These are phyloP conservation scores for Intellagama lesueurii DNA, from an alignment of 2,797 vertebrate species.

Conservation along the genomic window DNA sequence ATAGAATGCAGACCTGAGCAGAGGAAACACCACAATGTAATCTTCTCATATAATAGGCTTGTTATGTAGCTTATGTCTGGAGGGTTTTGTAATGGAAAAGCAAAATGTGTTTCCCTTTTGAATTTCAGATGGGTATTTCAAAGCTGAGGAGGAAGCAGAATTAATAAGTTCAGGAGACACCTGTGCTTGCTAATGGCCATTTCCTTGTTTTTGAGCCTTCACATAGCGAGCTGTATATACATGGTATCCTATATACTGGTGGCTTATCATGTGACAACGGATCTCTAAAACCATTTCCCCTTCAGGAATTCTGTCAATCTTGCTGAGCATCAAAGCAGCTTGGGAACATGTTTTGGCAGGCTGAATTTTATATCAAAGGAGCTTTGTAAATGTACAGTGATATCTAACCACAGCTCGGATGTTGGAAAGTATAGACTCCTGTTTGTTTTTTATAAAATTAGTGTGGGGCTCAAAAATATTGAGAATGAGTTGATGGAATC, in stretches of 20 bases:
- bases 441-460: neutral
- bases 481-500: neutral
- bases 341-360: slow-evolving; percentile 46
- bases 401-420: neutral
- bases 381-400: slow-evolving; percentile 31
- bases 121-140: slow-evolving; percentile 27
- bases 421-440: neutral
- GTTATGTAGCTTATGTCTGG: neutral
- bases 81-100: slow-evolving; percentile 41
- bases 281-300: slow-evolving; percentile 17
- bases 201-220: slow-evolving; percentile 24
- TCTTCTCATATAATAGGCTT: slow-evolving; percentile 5
- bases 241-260: neutral
- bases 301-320: slow-evolving; percentile 24
- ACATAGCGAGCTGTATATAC: slow-evolving; percentile 15
- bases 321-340: slow-evolving; percentile 27
- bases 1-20: slow-evolving; percentile 27
- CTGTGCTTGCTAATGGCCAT: slow-evolving; percentile 5
- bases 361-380: slow-evolving; percentile 39
- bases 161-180: slow-evolving; percentile 38
- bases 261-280: slow-evolving; percentile 30
- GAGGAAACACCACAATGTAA: slow-evolving; percentile 14
- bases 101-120: neutral
- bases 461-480: neutral
- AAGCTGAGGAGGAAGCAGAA: fast-evolving